phyloP scores from a whole-genome alignment of 2,113 vertebrate species.

The Cyprinodon variegatus region DNA sequence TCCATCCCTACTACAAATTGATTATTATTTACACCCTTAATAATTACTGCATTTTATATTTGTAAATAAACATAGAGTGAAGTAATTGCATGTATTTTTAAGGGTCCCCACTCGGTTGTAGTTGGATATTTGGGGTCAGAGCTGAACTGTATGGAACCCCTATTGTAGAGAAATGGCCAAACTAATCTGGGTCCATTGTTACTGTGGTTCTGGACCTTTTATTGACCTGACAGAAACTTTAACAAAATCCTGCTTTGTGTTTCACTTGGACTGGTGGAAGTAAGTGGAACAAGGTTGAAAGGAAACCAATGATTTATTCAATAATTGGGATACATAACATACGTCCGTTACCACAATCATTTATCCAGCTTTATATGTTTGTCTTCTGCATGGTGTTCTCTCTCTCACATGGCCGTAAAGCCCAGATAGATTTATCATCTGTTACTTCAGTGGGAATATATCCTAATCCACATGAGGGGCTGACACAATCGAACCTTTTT shows the following conservation, averaged over 20 bases:
- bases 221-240: neutral
- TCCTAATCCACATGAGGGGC: conserved; percentile 58
- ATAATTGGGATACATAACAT: conserved; percentile 5
- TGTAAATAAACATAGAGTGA: too few species aligned
- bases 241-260: neutral
- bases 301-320: neutral
- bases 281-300: conserved; percentile 11
- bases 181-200: neutral
- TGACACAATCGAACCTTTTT: conserved; percentile 53
- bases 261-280: neutral
- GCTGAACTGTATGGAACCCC: neutral
- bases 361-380: conserved; percentile 4
- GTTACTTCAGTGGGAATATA: conserved; percentile 49
- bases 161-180: neutral
- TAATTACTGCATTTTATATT: too few species aligned
- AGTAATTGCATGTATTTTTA: too few species aligned
- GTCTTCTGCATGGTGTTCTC: neutral
- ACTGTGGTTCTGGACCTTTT: neutral
- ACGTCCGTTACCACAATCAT: neutral
- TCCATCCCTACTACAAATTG: too few species aligned
- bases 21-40: too few species aligned
- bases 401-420: conserved; percentile 42
- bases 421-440: conserved; percentile 46
- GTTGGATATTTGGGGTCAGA: too few species aligned
- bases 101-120: too few species aligned